These are phyloP conservation scores for zebrafish (Danio rerio) DNA, from an alignment of 2,113 vertebrate genomes.

Conservation along the genomic window DNA sequence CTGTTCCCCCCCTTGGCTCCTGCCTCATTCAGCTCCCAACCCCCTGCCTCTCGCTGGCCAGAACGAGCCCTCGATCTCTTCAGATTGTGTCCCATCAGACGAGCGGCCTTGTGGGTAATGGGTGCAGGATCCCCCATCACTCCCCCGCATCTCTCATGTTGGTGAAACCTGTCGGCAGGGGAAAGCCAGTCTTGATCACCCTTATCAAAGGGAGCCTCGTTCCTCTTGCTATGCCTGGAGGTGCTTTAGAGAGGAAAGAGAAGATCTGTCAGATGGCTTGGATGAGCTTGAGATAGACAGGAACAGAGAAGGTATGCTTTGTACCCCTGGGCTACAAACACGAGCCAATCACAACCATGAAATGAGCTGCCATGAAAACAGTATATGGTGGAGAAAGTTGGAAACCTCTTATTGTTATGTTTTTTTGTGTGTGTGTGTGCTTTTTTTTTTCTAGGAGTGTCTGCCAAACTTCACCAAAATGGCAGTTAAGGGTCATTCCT, in stretches of 20 bases:
- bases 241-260: slow-evolving; percentile 52
- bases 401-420: background rate
- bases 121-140: slow-evolving; percentile 12
- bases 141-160: slow-evolving; percentile 31
- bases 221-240: slow-evolving; percentile 51
- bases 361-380: slow-evolving; percentile 36
- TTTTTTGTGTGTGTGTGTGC: too few relatives aligned
- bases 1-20: slow-evolving; percentile 28
- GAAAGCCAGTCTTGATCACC: slow-evolving; percentile 60
- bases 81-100: slow-evolving; percentile 50
- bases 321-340: slow-evolving; percentile 37
- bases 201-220: slow-evolving; percentile 59
- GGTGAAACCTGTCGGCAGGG: slow-evolving; percentile 58
- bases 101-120: slow-evolving; percentile 46
- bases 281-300: slow-evolving; percentile 45
- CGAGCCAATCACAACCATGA: slow-evolving; percentile 39
- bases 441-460: background rate
- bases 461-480: background rate
- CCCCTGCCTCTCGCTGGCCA: slow-evolving; percentile 15
- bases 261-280: slow-evolving; percentile 56
- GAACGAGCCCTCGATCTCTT: slow-evolving; percentile 15
- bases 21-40: background rate
- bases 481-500: background rate
- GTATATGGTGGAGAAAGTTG: slow-evolving; percentile 31
- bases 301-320: slow-evolving; percentile 42